A percentile compares a stretch with the other conserved stretches of the same genome.
These are phyloP conservation scores for Amblyjoppa fuscipennis DNA, from an alignment of 2,888 invertebrate species.

Conservation along the genomic window DNA sequence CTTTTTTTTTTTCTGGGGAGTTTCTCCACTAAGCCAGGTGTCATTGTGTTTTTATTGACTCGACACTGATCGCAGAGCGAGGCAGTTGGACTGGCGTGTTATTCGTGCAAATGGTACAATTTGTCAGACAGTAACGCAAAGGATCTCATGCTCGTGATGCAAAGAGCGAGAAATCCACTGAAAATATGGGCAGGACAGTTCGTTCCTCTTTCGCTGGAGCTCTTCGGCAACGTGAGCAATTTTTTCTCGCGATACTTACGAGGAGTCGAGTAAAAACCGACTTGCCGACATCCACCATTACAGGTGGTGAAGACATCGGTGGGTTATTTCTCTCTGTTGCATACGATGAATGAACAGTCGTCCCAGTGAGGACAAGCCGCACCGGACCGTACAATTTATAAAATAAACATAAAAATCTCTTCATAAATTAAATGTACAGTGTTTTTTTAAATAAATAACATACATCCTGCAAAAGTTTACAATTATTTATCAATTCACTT, in stretches of 20 bases:
- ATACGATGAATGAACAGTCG: slow-evolving; percentile 63
- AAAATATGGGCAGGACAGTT: slow-evolving; percentile 71
- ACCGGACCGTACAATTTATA: not conserved
- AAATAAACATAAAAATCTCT: not conserved
- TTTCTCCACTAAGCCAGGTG: not conserved
- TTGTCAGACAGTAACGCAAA: slow-evolving; percentile 58
- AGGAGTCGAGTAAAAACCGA: not conserved
- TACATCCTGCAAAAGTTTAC: not conserved
- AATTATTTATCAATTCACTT: not conserved
- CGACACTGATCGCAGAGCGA: slow-evolving; percentile 54
- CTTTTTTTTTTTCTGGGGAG: not conserved
- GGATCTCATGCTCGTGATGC: slow-evolving; percentile 66
- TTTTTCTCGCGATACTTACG: not conserved
- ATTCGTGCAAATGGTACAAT: slow-evolving; percentile 70
- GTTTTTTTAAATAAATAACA: not conserved
- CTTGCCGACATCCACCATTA: too few relatives aligned
- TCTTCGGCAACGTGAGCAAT: slow-evolving; percentile 62
- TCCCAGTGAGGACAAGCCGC: not conserved
- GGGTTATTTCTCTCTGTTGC: slow-evolving; percentile 71
- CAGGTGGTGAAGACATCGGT: slow-evolving; percentile 63
- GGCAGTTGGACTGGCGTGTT: slow-evolving; percentile 63
- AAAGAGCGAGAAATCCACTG: slow-evolving; percentile 64
- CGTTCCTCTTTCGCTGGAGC: slow-evolving; percentile 58
- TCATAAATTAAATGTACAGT: not conserved
- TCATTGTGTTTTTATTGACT: not conserved